A percentile compares a stretch with the other conserved stretches of the same genome.
Evolutionary conservation across 92 coral and sea anemone species (phyloP).

Genomic region (Phenganax subtilis): DNA sequence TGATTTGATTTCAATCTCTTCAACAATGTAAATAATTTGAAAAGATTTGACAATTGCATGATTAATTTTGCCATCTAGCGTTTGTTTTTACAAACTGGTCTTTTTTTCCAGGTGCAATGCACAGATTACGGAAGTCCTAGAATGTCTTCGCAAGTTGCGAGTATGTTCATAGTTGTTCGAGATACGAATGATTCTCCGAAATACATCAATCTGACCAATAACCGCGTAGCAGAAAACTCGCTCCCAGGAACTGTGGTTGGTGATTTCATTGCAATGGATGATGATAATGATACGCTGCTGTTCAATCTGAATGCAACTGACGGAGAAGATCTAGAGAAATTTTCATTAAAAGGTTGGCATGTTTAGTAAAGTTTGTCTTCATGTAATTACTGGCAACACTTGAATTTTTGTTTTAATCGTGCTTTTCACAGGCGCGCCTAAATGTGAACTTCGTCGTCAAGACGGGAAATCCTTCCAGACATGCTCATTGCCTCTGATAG

Average conservation of each 20-base stretch:
- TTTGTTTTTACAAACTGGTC: too few species aligned
- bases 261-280: constrained; percentile 60
- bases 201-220: constrained; percentile 55
- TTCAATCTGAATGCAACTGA: constrained; percentile 67
- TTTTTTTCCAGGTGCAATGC: constrained; percentile 21
- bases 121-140: constrained; percentile 75
- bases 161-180: constrained; percentile 13
- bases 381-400: not conserved
- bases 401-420: not conserved
- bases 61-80: too few species aligned
- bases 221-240: constrained; percentile 66
- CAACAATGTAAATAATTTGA: too few species aligned
- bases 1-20: too few species aligned
- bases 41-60: too few species aligned
- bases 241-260: constrained; percentile 64
- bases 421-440: not conserved
- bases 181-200: constrained; percentile 84
- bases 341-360: constrained; percentile 40
- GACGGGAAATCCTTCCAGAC: constrained; percentile 48
- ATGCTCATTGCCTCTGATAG: constrained; percentile 56
- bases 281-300: constrained; percentile 65
- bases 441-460: not conserved
- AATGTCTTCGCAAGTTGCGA: constrained; percentile 22
- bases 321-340: constrained; percentile 47
- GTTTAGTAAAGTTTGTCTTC: not conserved